Evolutionary conservation across 2,113 vertebrate genomes (phyloP).

Genomic region (Candoia aspera): DNA sequence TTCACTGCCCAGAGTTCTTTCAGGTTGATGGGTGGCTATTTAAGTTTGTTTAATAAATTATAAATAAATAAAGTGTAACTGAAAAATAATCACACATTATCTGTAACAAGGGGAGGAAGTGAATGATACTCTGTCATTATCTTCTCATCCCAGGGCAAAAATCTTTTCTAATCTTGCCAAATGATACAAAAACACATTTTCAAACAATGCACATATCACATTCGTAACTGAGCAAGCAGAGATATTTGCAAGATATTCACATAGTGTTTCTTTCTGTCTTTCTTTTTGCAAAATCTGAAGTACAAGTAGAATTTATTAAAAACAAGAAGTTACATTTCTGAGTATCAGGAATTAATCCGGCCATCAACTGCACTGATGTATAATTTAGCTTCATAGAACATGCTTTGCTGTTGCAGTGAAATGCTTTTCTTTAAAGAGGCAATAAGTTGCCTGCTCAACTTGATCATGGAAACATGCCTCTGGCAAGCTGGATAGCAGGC

Average conservation of each 20-base stretch:
- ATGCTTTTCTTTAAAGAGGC: conserved; percentile 24
- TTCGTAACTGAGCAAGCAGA: neutral
- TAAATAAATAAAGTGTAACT: neutral
- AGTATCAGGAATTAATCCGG: neutral
- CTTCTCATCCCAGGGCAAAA: neutral
- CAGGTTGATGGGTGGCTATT: neutral
- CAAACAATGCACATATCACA: neutral
- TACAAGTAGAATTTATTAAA: neutral
- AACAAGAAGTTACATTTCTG: neutral
- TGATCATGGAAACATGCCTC: conserved; percentile 1
- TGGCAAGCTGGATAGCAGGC: conserved; percentile 36
- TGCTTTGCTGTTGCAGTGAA: conserved; percentile 7
- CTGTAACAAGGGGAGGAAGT: neutral
- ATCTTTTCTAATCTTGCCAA: neutral
- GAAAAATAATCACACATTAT: neutral
- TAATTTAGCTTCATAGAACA: conserved; percentile 21
- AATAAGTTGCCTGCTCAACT: conserved; percentile 38
- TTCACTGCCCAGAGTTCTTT: neutral
- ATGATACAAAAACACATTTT: neutral
- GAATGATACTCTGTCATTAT: neutral
- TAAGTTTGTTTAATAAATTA: neutral
- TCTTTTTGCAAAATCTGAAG: neutral
- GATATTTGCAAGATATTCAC: neutral
- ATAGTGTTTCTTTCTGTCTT: neutral
- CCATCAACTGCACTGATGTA: conserved; percentile 13